Percentiles rank a stretch among this genome's conserved stretches.
phyloP scores from a whole-genome alignment of 1,140 invertebrate species.

The Octopus bimaculoides region DNA sequence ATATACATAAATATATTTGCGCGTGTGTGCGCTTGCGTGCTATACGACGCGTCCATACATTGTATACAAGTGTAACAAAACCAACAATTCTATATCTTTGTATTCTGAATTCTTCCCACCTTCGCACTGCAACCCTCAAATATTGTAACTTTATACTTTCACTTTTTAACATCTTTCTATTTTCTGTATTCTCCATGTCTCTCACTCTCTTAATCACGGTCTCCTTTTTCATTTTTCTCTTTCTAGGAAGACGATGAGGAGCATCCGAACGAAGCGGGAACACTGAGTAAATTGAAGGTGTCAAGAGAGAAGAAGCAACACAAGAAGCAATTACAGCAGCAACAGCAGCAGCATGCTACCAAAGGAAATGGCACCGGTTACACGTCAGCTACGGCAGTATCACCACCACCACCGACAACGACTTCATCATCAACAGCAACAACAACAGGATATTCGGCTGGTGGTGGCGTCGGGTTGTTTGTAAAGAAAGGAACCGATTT shows the following conservation, averaged over 20 bases:
- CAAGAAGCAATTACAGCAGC: not conserved
- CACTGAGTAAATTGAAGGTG: not conserved
- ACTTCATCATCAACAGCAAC: not conserved
- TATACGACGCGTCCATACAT: slow-evolving; percentile 1
- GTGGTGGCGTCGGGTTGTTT: no score
- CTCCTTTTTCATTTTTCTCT: not conserved
- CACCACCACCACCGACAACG: not conserved
- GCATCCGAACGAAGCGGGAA: not conserved
- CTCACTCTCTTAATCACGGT: slow-evolving; percentile 14
- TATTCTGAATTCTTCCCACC: not conserved
- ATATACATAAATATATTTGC: not conserved
- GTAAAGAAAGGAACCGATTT: no score
- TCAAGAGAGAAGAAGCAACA: not conserved
- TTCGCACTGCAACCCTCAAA: not conserved
- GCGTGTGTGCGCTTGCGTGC: not conserved
- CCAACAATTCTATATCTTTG: not conserved
- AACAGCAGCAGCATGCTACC: not conserved
- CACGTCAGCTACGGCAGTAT: not conserved
- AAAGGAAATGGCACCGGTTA: not conserved
- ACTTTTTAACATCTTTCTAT: not conserved
- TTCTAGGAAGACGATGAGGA: slow-evolving; percentile 11
- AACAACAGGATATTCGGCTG: not conserved
- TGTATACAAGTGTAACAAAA: not conserved
- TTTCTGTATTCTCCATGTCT: not conserved
- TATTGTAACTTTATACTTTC: not conserved